Conservation (phyloP, 2,797 vertebrate species). For the Ara ararauna region DNA sequence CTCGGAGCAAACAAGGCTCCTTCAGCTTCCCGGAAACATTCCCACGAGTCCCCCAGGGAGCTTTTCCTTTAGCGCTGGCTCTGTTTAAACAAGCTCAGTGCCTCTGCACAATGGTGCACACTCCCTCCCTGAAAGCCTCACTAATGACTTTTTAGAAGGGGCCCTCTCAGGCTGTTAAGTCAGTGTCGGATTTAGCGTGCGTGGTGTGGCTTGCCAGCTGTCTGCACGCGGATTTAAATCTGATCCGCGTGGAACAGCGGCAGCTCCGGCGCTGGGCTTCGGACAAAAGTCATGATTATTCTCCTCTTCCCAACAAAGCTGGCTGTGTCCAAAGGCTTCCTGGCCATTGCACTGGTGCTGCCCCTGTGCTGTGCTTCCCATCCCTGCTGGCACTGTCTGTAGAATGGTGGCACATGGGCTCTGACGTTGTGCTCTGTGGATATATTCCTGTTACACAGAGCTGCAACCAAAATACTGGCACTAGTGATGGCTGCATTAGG, state of each 20-base stretch:
- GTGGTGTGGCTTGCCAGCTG: constrained; percentile 50
- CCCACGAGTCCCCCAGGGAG: background rate
- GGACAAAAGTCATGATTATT: constrained; percentile 30
- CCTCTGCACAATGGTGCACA: background rate
- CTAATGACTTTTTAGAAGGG: constrained; percentile 46
- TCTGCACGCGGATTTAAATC: constrained; percentile 12
- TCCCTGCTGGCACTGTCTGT: background rate
- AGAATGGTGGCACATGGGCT: background rate
- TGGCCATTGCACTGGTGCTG: background rate
- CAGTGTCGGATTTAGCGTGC: background rate
- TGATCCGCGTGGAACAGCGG: background rate
- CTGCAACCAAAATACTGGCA: background rate
- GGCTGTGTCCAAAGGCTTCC: background rate
- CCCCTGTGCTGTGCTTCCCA: accelerated
- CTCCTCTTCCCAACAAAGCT: background rate
- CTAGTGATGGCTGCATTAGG: accelerated
- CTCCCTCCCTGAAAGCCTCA: background rate
- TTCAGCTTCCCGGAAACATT: background rate
- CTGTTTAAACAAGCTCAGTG: background rate
- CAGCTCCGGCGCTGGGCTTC: background rate
- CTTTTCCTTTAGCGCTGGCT: background rate
- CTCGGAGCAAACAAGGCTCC: background rate
- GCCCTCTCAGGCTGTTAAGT: constrained; percentile 32
- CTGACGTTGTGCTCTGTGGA: background rate
- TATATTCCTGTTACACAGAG: accelerated